Base-by-base conservation (phyloP, 2,797 vertebrate genomes). In the Petrocephalus sullivani region DNA sequence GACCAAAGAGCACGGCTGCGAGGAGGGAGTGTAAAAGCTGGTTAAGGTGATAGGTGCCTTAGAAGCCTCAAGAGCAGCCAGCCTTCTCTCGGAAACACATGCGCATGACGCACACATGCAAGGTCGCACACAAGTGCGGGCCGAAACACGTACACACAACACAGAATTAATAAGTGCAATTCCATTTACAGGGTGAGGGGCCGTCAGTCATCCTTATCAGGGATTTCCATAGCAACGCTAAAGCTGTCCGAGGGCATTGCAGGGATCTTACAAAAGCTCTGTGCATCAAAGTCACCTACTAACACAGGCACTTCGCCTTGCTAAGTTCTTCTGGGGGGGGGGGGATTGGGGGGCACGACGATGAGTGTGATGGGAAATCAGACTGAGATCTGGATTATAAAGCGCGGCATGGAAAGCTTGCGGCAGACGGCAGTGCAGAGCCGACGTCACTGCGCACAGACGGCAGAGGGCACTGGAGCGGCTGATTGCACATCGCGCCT, bases 141-240 rank as follows among this genome's bases (percentile, higher is more conserved):
- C 49, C 2, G 19, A 67, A 64, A 28, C 64, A 81, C 37, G 21
- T 14, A 37, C 85, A 19, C 12, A 12, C 54, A 84, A 37, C 10
- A 46, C 10, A 33, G 28, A n/a, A 61, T 12, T 87, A 82, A 89
- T 53, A 16, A 51, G 8, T 51, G 54, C 61, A 53, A 87, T 89
- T 90, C 91, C 53, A 81, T 67, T 87, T 75, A 21, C 71, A 86
- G 87, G 53, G 78, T 90, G 88, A 51, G 85, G 88, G 67, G 86
- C 89, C 54, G 89, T 90, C 41, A 89, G 87, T 85, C 46, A 64
- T 88, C 87, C 87, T 90, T 87, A 87, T 75, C 85, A n/a, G 54
- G 6, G 2, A 89, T 90, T 89, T 89, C 91, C 90, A 91, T 90
- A 89, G 89, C 88, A 90, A 91, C 91, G 21, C 61, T 60, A 58